phyloP scores from a whole-genome alignment of 2,797 vertebrate genomes.

The Gastrophryne carolinensis region DNA sequence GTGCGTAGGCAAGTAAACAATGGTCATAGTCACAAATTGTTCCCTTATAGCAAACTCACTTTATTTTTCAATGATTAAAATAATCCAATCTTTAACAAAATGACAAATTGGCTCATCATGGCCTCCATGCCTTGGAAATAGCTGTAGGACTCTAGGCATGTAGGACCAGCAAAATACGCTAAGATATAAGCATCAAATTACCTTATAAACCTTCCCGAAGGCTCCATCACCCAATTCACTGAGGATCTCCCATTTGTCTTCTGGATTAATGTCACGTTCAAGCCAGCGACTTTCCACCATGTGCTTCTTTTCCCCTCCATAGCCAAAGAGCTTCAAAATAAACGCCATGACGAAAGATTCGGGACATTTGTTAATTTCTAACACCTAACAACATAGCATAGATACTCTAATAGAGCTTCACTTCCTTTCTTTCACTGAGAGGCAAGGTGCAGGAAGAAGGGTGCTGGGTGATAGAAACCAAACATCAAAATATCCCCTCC shows the following conservation, averaged over 20 bases:
- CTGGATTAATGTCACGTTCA: slow-evolving; percentile 84
- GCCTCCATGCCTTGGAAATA: too few species aligned
- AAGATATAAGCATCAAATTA: slow-evolving; percentile 60
- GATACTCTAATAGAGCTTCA: neutral
- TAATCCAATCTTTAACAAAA: too few species aligned
- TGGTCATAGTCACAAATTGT: too few species aligned
- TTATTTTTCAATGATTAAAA: too few species aligned
- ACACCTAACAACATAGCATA: neutral
- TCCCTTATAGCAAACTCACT: too few species aligned
- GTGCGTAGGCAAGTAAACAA: too few species aligned
- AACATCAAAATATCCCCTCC: slow-evolving; percentile 10
- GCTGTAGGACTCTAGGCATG: too few species aligned
- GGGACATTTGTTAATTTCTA: neutral
- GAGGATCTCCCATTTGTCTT: slow-evolving; percentile 94
- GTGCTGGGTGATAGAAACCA: slow-evolving; percentile 16
- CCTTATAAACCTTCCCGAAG: slow-evolving; percentile 98
- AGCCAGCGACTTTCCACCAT: slow-evolving; percentile 45
- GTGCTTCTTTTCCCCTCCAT: slow-evolving; percentile 32
- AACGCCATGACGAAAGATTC: slow-evolving; percentile 20
- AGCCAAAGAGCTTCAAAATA: slow-evolving; percentile 36
- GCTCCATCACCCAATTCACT: slow-evolving; percentile 95
- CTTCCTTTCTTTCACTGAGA: slow-evolving; percentile 3
- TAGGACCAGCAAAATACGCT: too few species aligned
- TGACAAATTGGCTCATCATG: too few species aligned
- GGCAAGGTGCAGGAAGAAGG: slow-evolving; percentile 36